phyloP scores from a whole-genome alignment of 1,140 invertebrate species.

The Pseudomyrmex concolor region DNA sequence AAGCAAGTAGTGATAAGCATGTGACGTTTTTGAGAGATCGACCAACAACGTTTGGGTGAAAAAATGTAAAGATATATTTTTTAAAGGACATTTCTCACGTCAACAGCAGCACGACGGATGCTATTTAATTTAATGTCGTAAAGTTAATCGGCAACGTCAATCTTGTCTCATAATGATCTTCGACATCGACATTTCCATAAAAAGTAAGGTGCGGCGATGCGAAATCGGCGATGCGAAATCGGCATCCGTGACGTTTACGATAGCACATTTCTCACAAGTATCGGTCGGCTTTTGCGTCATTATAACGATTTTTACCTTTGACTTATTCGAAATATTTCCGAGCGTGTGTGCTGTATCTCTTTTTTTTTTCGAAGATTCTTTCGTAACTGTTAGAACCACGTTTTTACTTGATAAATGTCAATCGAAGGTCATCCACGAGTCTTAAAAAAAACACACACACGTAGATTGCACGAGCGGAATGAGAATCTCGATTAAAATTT shows the following conservation, averaged over 20 bases:
- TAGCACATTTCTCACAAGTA: slow-evolving; percentile 20
- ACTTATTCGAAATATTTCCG: slow-evolving; percentile 28
- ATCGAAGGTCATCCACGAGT: slow-evolving; percentile 30
- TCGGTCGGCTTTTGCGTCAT: neutral
- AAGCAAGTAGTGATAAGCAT: neutral
- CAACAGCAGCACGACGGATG: neutral
- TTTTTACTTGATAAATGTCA: slow-evolving; percentile 1
- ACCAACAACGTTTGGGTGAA: slow-evolving; percentile 8
- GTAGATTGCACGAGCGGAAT: slow-evolving; percentile 14
- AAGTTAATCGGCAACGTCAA: slow-evolving; percentile 31
- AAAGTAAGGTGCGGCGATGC: slow-evolving; percentile 31
- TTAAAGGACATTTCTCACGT: neutral
- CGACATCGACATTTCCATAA: slow-evolving; percentile 26
- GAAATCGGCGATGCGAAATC: slow-evolving; percentile 29
- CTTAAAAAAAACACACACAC: neutral
- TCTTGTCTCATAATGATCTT: slow-evolving; percentile 17
- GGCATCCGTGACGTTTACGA: slow-evolving; percentile 12
- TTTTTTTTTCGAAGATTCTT: slow-evolving; percentile 3
- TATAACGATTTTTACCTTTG: slow-evolving; percentile 39
- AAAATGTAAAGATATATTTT: neutral
- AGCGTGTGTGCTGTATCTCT: neutral
- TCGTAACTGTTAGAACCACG: slow-evolving; percentile 21
- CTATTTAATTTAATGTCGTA: slow-evolving; percentile 25
- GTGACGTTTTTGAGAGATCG: slow-evolving; percentile 17
- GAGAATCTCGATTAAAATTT: slow-evolving; percentile 37